These are phyloP conservation scores for Micronycteris hirsuta DNA, from an alignment of 2,113 vertebrate genomes.

Conservation along the genomic window DNA sequence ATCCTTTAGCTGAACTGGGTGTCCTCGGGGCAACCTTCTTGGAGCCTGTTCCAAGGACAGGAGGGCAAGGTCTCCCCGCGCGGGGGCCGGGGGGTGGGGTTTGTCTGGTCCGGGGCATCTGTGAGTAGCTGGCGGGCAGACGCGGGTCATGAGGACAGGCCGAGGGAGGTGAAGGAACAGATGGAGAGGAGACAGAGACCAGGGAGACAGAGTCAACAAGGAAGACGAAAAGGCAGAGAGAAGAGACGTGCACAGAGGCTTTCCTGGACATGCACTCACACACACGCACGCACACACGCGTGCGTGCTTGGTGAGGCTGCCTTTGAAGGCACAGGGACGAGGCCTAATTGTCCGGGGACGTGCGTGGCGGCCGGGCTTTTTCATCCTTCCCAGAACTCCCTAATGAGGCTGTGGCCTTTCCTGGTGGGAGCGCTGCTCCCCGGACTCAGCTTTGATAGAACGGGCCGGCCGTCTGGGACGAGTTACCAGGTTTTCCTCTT, in stretches of 20 bases:
- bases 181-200: not conserved
- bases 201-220: not conserved
- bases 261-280: not conserved
- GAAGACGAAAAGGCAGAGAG: not conserved
- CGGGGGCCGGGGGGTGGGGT: too few species aligned
- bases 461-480: slow-evolving; percentile 63
- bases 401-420: slow-evolving; percentile 70
- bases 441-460: slow-evolving; percentile 63
- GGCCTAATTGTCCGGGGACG: slow-evolving; percentile 60
- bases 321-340: slow-evolving; percentile 50
- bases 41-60: not conserved
- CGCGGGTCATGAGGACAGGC: fast-evolving
- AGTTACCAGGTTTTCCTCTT: slow-evolving; percentile 64
- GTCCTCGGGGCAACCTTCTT: fast-evolving
- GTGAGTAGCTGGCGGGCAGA: not conserved
- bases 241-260: not conserved
- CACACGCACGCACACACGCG: not conserved
- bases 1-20: not conserved
- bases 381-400: slow-evolving; percentile 51
- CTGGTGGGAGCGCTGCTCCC: slow-evolving; percentile 36
- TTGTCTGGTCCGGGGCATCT: not conserved
- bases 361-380: slow-evolving; percentile 36
- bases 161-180: not conserved
- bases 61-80: too few species aligned
- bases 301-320: fast-evolving